Evolutionary conservation across 1,140 invertebrate genomes (phyloP).

Genomic region (Monomorium pharaonis): DNA sequence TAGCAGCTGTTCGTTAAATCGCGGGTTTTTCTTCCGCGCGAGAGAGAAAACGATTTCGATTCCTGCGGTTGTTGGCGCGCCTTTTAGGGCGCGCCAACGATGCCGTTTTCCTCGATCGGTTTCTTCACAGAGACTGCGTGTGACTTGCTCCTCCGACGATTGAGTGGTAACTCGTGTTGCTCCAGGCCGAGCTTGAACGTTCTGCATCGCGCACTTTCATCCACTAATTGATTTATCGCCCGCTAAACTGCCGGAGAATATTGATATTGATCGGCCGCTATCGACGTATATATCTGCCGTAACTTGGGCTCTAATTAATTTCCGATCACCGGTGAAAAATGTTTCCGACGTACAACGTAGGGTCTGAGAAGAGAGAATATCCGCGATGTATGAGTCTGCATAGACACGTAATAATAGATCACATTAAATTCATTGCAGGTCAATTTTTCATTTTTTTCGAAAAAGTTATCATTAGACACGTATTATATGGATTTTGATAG

Average conservation of each 20-base stretch:
- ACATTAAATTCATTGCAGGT: background rate
- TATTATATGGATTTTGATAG: background rate
- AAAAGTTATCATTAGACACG: background rate
- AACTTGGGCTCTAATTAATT: conserved; percentile 38
- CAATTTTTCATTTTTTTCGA: background rate
- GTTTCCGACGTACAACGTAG: conserved; percentile 1
- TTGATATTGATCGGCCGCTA: conserved; percentile 47
- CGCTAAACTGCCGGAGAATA: conserved; percentile 53
- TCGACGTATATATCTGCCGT: conserved; percentile 1
- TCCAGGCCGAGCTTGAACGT: conserved; percentile 35
- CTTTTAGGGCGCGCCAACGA: background rate
- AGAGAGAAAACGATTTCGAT: conserved; percentile 30
- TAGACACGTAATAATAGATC: conserved; percentile 1
- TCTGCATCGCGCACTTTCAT: conserved; percentile 21
- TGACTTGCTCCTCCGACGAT: conserved; percentile 29
- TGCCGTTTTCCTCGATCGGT: conserved; percentile 9
- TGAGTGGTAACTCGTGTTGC: conserved; percentile 51
- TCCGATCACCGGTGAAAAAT: conserved; percentile 42
- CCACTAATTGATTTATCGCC: conserved; percentile 53
- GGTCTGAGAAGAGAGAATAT: background rate
- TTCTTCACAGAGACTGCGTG: conserved; percentile 13
- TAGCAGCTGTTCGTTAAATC: conserved; percentile 28
- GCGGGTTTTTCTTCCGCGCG: conserved; percentile 14
- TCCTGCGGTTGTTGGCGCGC: conserved; percentile 14
- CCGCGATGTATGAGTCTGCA: background rate